Evolutionary conservation across 37 sponge, comb jelly and placozoan genomes (phyloP), one percentile per base, ranked within the genome.

Genomic region (Dysidea cf. avara): DNA sequence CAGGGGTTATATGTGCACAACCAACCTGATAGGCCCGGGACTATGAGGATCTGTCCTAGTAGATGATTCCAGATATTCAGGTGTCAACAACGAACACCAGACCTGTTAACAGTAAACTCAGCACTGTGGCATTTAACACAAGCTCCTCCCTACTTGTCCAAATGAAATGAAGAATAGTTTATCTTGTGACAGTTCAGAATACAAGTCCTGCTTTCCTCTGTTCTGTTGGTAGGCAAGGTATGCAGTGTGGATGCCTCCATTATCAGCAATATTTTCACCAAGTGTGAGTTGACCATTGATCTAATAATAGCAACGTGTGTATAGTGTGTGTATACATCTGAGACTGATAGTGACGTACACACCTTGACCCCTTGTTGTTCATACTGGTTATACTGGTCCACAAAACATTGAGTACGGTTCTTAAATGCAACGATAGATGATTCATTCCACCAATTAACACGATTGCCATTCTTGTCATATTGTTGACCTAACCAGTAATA

Each of bases 401-500:
- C n/a, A n/a, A n/a, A n/a, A n/a, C n/a, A n/a, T n/a, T n/a, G n/a
- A n/a, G n/a, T n/a, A n/a, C n/a, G n/a, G n/a, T n/a, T n/a, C n/a
- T n/a, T n/a, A n/a, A 93, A 93, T 5, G 56, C 54, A 30, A 68
- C 31, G 26, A 74, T 33, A n/a, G 94, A 85, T 1, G 26, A 24
- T 9, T 84, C 74, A 0, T 79, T 85, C 82, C 89, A 93, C 94
- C n/a, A n/a, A n/a, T n/a, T n/a, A n/a, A n/a, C n/a, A n/a, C n/a
- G n/a, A n/a, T n/a, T n/a, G n/a, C n/a, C 94, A 73, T 88, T 60
- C 39, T 87, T 83, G 50, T 84, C 68, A 68, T 79, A 93, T 54
- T 64, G 77, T 47, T 84, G 94, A 30, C 92, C 92, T 92, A 66
- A n/a, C n/a, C n/a, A n/a, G n/a, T n/a, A n/a, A n/a, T n/a, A n/a